Base-by-base conservation (phyloP, 2,797 vertebrate genomes). In the Oreochromis grahami region DNA sequence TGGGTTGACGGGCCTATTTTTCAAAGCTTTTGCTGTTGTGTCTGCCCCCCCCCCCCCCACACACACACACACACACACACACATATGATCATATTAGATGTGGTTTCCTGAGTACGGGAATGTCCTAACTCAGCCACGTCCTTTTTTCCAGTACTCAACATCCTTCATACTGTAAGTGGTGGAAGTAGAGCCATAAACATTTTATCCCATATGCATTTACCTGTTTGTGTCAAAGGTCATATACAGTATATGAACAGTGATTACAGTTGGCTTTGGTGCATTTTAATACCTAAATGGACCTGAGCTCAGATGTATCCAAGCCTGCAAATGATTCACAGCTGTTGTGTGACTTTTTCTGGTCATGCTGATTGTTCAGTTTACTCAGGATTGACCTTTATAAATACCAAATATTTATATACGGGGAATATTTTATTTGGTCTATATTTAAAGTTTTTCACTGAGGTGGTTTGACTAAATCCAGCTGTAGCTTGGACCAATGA, bases 21-120 rank as follows among this genome's bases (percentile, higher is more conserved):
- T 94, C 94, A 94, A 80, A 91, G 89, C 89, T 84, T 89, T 86
- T 70, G 87, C 88, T 68, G 79, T 87, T 56, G 78, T 29, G 80
- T 82, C 85, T 86, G 80, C 84, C 88, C 87, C 84, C 91, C 83
- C 87, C 79, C 36, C 36, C 87, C 79, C n/a, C n/a, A n/a, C n/a
- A n/a, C n/a, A n/a, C n/a, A n/a, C n/a, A n/a, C n/a, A n/a, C n/a
- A n/a, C n/a, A n/a, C n/a, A n/a, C n/a, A n/a, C n/a, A 65, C 56
- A 53, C 72, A 34, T 14, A 5, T 93, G 93, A 96, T 95, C 86
- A 12, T 91, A 94, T 96, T 96, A 95, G 87, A 86, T 89, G 94
- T 60, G 94, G 93, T 96, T 95, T 95, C 56, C 88, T 93, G 86
- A 93, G 95, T 96, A 94, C 94, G 94, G 94, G 94, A 96, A 96